Conservation (phyloP, 2,888 invertebrate genomes). For the Metellina segmentata region DNA sequence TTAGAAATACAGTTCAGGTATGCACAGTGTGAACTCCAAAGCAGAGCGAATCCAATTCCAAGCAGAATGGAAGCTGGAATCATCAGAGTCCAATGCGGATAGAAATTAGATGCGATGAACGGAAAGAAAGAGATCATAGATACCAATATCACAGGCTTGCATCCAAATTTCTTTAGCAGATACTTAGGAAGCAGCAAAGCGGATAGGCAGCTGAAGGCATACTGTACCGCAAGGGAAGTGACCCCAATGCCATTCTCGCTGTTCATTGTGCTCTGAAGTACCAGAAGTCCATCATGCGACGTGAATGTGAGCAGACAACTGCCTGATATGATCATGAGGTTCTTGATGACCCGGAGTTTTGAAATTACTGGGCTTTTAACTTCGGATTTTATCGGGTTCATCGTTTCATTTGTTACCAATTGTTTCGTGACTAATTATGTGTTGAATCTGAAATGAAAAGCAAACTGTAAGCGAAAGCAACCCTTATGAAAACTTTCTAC, state of each 20-base stretch:
- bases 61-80: constrained; percentile 95
- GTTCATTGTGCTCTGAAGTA: constrained; percentile 94
- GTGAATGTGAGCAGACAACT: constrained; percentile 98
- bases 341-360: constrained; percentile 88
- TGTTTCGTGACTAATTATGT: too few relatives aligned
- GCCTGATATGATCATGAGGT: constrained; percentile 92
- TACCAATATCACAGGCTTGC: constrained; percentile 96
- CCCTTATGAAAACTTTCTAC: too few relatives aligned
- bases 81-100: constrained; percentile 91
- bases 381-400: background rate
- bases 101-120: constrained; percentile 96
- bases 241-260: constrained; percentile 94
- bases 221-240: constrained; percentile 93
- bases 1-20: constrained; percentile 96
- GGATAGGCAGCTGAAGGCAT: constrained; percentile 94
- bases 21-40: constrained; percentile 99
- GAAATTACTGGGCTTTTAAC: background rate
- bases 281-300: constrained; percentile 96
- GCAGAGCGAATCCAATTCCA: constrained; percentile 96
- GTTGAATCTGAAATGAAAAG: too few relatives aligned
- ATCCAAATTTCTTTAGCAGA: constrained; percentile 94
- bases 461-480: too few relatives aligned
- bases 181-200: constrained; percentile 97
- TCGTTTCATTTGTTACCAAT: background rate
- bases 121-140: constrained; percentile 96